Conservation (phyloP, 53 echinoderm and acorn worm genomes). For the Glandiceps talaboti region DNA sequence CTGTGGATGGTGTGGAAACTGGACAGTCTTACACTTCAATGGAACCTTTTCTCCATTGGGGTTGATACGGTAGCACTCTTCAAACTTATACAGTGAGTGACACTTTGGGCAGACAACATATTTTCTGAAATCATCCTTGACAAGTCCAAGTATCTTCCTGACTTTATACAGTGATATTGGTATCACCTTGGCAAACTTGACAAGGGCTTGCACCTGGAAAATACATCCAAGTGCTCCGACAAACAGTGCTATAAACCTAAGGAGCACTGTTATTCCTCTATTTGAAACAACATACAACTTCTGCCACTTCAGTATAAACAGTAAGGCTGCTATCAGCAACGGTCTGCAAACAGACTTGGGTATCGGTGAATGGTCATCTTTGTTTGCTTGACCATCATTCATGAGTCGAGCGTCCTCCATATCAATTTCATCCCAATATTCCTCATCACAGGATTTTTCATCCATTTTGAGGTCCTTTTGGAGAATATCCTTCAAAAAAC, state of each 20-base stretch:
- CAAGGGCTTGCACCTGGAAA: neutral
- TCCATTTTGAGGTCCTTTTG: too few relatives aligned
- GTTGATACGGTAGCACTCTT: neutral
- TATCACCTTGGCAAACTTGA: neutral
- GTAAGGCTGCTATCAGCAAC: neutral
- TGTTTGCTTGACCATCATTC: too few relatives aligned
- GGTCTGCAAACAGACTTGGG: too few relatives aligned
- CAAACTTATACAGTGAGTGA: constrained; percentile 8
- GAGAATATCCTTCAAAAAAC: too few relatives aligned
- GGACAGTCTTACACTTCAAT: constrained; percentile 6
- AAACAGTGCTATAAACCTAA: neutral
- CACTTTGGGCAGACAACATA: constrained; percentile 27
- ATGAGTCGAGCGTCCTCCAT: too few relatives aligned
- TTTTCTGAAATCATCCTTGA: constrained; percentile 9
- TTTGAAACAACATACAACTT: neutral
- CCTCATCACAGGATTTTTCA: too few relatives aligned
- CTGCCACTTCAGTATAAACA: neutral
- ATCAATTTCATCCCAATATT: too few relatives aligned
- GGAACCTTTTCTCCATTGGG: neutral
- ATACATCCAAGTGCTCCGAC: neutral
- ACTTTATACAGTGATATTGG: constrained; percentile 3
- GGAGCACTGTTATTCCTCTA: neutral
- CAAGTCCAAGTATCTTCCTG: constrained; percentile 1
- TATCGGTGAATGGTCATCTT: too few relatives aligned
- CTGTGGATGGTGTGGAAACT: constrained; percentile 3